Evolutionary conservation across 2,888 invertebrate species (phyloP), one percentile per base, ranked within the genome.

Genomic region (Epiblema foenella): DNA sequence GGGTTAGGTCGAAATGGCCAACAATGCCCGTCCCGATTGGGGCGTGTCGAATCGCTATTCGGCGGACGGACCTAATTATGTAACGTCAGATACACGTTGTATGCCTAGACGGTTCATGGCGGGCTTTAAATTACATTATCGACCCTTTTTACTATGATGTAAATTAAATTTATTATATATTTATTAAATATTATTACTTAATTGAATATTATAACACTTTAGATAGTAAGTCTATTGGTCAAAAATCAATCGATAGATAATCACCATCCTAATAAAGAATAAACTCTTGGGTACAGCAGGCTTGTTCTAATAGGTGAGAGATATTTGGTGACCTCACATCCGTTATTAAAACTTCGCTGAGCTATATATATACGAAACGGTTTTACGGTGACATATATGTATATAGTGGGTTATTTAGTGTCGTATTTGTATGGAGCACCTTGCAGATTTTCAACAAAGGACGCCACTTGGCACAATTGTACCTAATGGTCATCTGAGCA

Each of bases 31-130:
- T 64, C 17, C 39, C 59, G 8, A 18, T 29, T 46, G 39, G 52
- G 69, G 64, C 51, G 69, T 58, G 64, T 58, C 64, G 18, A 65
- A 37, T 65, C n/a, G 15, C 63, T 63, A 56, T 51, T 59, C 59
- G 29, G 29, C 69, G 51, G 42, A 65, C 65, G 29, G 42, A 59
- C 54, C 18, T 54, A 70, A 70, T 70, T 70, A 59, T 42, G 29
- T 46, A 39, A 46, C 65, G 58, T 37, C 37, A 20, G 54, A 54
- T 39, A 33, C 66, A 46, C 46, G 15, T 15, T 12, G 39, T n/a
- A 46, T 46, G n/a, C 42, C 42, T 42, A 42, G 42, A n/a, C n/a
- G n/a, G n/a, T n/a, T n/a, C n/a, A 5, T 46, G 46, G n/a, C 46
- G 46, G 46, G 12, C 0, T 42, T 46, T n/a, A 1, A 46, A 46